Base-by-base conservation (phyloP, 23 tunicate species). In the Botrylloides violaceus region DNA sequence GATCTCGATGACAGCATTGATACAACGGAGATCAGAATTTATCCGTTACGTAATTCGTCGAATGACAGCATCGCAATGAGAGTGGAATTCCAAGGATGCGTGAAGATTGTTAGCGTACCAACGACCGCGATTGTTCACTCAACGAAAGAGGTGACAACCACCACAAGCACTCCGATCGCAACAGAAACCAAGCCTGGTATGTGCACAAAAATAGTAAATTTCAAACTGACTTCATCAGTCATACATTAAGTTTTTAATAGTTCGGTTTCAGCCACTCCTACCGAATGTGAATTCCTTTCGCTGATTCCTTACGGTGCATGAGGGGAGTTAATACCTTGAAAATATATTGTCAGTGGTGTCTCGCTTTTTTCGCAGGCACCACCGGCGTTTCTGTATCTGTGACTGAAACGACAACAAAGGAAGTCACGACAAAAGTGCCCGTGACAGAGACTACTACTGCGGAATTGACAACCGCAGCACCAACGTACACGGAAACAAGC, bases 1-100 rank as follows among this genome's bases (percentile, higher is more conserved):
- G 29, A 70, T 48, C 75, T 87, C 23, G 50, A 31, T 31, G 68
- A 70, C 23, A 72, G 79, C 2, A 36, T 80, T n/a, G 26, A 59
- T n/a, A 76, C 73, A 12, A 36, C 32, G 5, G 82, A 47, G 2
- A 36, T 87, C 34, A 73, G 86, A 12, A 71, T 87, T 32, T 31
- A 57, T 36, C 95, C 95, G 21, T 68, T 80, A 36, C 82, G 82
- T 32, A 34, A 53, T 29, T 18, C 62, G n/a, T 4, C 53, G 12
- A 78, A 80, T 15, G 34, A 53, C 28, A 29, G 39, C 35, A 27
- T 80, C 18, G 75, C 85, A 34, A 61, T 87, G 26, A 53, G 95
- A 29, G 61, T 87, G 31, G 95, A 87, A 28, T 75, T 87, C 66
- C 82, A 63, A 19, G 95, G 95, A 12, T 87, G 95, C 34, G 65